Percentiles rank a stretch among this genome's conserved stretches.
phyloP scores from a whole-genome alignment of 2,797 vertebrate genomes.

The Pseudochromis fuscus region DNA sequence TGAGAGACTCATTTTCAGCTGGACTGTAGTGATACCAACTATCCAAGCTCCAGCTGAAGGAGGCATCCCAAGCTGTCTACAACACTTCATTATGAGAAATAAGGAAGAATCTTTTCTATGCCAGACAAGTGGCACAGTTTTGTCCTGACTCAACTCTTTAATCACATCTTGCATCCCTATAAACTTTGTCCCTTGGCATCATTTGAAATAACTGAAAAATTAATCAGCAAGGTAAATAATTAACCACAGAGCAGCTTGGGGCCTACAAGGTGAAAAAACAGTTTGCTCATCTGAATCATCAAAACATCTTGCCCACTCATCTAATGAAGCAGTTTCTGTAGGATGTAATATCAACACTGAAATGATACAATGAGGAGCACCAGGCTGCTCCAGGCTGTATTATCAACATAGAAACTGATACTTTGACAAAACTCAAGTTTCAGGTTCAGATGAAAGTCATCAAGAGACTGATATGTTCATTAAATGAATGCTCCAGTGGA shows the following conservation, averaged over 20 bases:
- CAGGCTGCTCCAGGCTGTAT: not conserved
- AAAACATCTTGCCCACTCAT: slow-evolving; percentile 34
- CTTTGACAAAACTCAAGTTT: slow-evolving; percentile 21
- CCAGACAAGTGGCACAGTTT: no score
- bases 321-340: slow-evolving; percentile 8
- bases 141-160: slow-evolving; percentile 1
- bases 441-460: slow-evolving; percentile 21
- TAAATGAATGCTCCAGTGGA: slow-evolving; percentile 9
- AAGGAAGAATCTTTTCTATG: no score
- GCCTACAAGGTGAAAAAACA: slow-evolving; percentile 50
- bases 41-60: not conserved
- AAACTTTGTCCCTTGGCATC: slow-evolving; percentile 32
- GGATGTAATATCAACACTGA: not conserved
- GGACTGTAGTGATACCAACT: not conserved
- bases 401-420: slow-evolving; percentile 6
- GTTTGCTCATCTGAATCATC: slow-evolving; percentile 44
- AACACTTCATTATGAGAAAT: not conserved
- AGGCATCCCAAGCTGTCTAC: not conserved
- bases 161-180: slow-evolving; percentile 35
- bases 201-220: slow-evolving; percentile 68
- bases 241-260: slow-evolving; percentile 53
- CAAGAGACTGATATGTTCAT: slow-evolving; percentile 3
- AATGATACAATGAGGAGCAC: not conserved
- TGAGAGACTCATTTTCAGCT: not conserved
- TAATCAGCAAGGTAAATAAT: slow-evolving; percentile 70